phyloP scores from a whole-genome alignment of 2,888 invertebrate species.

The Protophormia terraenovae region DNA sequence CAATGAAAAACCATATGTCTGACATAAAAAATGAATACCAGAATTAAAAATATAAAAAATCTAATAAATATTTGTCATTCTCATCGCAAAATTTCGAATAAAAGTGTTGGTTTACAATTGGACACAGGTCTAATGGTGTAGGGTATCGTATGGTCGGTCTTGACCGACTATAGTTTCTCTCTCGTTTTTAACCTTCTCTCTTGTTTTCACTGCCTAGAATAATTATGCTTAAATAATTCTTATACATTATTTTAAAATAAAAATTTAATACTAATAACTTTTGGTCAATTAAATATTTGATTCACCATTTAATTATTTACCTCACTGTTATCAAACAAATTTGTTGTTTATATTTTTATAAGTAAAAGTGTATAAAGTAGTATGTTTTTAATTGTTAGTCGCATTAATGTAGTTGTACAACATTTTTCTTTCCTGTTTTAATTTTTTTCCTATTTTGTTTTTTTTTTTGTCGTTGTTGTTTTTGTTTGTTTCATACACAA shows the following conservation, averaged over 20 bases:
- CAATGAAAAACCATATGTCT: not conserved
- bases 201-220: too few species aligned
- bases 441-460: not conserved
- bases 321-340: not conserved
- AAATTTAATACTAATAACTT: too few species aligned
- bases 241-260: too few species aligned
- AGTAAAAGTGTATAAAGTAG: not conserved
- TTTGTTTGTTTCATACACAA: not conserved
- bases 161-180: too few species aligned
- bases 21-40: not conserved
- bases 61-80: too few species aligned
- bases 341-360: not conserved
- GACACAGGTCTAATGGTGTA: too few species aligned
- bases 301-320: not conserved
- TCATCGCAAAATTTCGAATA: too few species aligned
- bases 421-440: slow-evolving; percentile 9
- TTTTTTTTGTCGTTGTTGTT: not conserved
- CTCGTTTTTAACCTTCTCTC: too few species aligned
- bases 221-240: too few species aligned
- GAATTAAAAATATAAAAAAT: not conserved
- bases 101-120: too few species aligned
- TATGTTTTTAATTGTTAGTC: slow-evolving; percentile 14
- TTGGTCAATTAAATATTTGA: too few species aligned
- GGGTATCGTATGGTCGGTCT: too few species aligned
- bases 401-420: slow-evolving; percentile 9